Evolutionary conservation across 1,140 invertebrate genomes (phyloP).

Genomic region (Catajapyx aquilonaris): DNA sequence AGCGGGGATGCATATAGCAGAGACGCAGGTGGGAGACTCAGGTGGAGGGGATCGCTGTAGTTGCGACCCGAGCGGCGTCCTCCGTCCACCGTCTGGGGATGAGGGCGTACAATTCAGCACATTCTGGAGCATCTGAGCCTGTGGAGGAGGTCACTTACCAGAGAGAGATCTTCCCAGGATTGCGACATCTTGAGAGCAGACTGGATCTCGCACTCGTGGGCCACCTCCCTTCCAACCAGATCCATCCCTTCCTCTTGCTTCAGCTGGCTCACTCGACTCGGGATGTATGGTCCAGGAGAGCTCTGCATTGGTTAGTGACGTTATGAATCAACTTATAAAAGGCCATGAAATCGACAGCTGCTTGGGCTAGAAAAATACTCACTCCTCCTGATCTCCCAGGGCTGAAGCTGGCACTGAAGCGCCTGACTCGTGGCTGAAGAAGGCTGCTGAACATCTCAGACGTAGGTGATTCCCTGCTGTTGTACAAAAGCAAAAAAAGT

Average conservation of each 20-base stretch:
- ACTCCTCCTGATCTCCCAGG: slow-evolving; percentile 13
- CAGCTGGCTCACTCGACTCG: slow-evolving; percentile 20
- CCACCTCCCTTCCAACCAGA: slow-evolving; percentile 18
- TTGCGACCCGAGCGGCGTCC: too few relatives aligned
- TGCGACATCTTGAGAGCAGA: slow-evolving; percentile 20
- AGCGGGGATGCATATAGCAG: too few relatives aligned
- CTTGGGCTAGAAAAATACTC: slow-evolving; percentile 4
- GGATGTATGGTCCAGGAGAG: too few relatives aligned
- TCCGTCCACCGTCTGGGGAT: too few relatives aligned
- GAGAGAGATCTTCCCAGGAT: slow-evolving; percentile 19
- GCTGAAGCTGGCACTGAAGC: slow-evolving; percentile 19
- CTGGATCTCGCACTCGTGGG: slow-evolving; percentile 20
- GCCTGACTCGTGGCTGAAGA: slow-evolving; percentile 14
- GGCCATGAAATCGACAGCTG: neutral
- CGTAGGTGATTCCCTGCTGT: too few relatives aligned
- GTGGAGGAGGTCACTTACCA: too few relatives aligned
- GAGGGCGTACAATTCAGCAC: too few relatives aligned
- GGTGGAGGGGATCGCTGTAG: too few relatives aligned
- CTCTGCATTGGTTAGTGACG: slow-evolving; percentile 17
- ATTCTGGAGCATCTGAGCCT: too few relatives aligned
- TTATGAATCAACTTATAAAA: slow-evolving; percentile 6
- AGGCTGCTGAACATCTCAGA: too few relatives aligned
- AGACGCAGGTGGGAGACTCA: too few relatives aligned
- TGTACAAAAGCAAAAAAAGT: too few relatives aligned
- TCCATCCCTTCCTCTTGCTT: slow-evolving; percentile 25